Percentiles rank a stretch among this genome's conserved stretches.
phyloP scores from a whole-genome alignment of 2,797 vertebrate genomes.

The Emydoidea blandingii region DNA sequence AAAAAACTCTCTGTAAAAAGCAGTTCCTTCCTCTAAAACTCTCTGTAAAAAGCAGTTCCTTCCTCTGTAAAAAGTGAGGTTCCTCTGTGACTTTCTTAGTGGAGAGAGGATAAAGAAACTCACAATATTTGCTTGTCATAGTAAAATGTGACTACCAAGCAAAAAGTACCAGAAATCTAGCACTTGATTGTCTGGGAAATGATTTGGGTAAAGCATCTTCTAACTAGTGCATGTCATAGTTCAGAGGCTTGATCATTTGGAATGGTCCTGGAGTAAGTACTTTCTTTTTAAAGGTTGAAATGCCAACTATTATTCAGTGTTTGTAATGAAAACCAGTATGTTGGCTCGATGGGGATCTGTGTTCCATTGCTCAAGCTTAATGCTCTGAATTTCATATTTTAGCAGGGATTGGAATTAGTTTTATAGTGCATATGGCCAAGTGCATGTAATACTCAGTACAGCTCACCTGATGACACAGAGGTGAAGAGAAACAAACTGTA shows the following conservation, averaged over 20 bases:
- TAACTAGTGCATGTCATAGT: fast-evolving
- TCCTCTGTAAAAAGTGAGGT: not conserved
- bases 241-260: not conserved
- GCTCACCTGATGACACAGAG: not conserved
- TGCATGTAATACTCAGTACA: not conserved
- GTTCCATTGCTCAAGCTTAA: not conserved
- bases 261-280: not conserved
- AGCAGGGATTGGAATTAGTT: not conserved
- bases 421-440: not conserved
- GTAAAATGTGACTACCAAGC: not conserved
- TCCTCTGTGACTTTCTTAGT: not conserved
- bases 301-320: not conserved
- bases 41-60: not conserved
- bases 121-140: not conserved
- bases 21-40: too few species aligned
- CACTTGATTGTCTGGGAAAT: not conserved
- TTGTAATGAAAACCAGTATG: not conserved
- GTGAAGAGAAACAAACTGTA: not conserved
- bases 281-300: not conserved
- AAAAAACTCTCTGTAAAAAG: too few species aligned
- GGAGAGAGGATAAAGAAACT: not conserved
- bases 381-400: not conserved
- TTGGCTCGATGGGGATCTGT: not conserved
- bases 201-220: not conserved
- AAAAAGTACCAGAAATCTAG: not conserved